These are phyloP conservation scores for Bos javanicus DNA, from an alignment of 2,113 vertebrate genomes.

Conservation along the genomic window DNA sequence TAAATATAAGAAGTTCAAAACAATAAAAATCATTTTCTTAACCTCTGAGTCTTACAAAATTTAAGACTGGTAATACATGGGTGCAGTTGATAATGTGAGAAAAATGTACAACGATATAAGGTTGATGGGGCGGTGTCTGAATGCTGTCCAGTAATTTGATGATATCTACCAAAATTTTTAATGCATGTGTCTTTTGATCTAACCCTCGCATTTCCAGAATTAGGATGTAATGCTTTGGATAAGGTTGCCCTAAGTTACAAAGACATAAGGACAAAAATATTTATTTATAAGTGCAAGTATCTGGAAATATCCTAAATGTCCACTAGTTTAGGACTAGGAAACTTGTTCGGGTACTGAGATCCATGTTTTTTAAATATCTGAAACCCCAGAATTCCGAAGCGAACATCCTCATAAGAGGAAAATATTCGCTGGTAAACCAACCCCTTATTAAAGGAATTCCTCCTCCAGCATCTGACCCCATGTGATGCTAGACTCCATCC, in stretches of 20 bases:
- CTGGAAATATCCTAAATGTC: background rate
- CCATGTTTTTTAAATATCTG: background rate
- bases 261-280: background rate
- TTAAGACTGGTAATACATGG: background rate
- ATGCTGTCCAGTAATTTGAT: too few relatives aligned
- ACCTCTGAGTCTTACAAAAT: background rate
- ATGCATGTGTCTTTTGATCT: background rate
- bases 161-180: background rate
- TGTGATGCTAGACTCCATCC: background rate
- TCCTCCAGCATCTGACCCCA: background rate
- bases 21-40: background rate
- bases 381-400: background rate
- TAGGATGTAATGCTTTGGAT: background rate
- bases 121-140: fast-evolving
- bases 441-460: background rate
- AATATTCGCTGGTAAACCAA: background rate
- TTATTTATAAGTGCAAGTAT: background rate
- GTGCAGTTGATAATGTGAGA: background rate
- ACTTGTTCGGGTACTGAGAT: background rate
- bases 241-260: background rate
- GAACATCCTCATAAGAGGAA: background rate
- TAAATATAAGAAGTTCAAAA: background rate
- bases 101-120: too few relatives aligned
- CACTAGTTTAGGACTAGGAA: background rate
- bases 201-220: background rate